Evolutionary conservation across 1,140 invertebrate genomes (phyloP), one percentile per base, ranked within the genome.

Genomic region (Tribolium madens): DNA sequence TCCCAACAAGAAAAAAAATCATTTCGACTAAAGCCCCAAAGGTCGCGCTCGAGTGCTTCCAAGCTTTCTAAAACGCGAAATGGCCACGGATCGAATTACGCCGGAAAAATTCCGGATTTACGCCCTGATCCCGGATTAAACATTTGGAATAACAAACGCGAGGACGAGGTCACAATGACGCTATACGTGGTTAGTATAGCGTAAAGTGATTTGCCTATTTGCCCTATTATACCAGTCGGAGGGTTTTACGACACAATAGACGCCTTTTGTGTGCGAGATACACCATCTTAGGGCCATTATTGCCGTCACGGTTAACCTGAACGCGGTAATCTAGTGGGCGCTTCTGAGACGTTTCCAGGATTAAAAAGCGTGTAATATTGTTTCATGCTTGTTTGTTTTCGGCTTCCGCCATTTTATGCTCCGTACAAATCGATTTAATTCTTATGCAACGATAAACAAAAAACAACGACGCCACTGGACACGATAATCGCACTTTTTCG

Each of bases 291-390:
- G 57, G 21, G 21, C 17, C 26, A 60, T 60, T 60, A 60, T 60
- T 60, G 21, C 53, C 17, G 21, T 60, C 53, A 60, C 53, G 53
- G 53, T 60, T 60, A 60, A 64, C 57, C 57, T 64, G 57, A 64
- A 26, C 57, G 31, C 57, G 57, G 57, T 64, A 64, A 64, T 64
- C 57, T 71, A 50, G 68, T 71, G 47, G 68, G 36, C 68, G 42
- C 42, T 50, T 71, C 68, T 50, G 36, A 36, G 64, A 70, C 15
- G 42, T 70, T 70, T 70, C 42, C 47, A 71, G 60, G 78, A 80
- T 81, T 80, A 82, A 82, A 79, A 78, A 78, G 60, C 81, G 80
- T 81, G 76, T 82, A 82, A 82, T 78, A 77, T 80, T 80, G 77
- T 82, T 82, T 82, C 80, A 81, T 82, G 81, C 80, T 69, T 74